Conservation (phyloP, 2,113 vertebrate species). For the Falco punctatus region DNA sequence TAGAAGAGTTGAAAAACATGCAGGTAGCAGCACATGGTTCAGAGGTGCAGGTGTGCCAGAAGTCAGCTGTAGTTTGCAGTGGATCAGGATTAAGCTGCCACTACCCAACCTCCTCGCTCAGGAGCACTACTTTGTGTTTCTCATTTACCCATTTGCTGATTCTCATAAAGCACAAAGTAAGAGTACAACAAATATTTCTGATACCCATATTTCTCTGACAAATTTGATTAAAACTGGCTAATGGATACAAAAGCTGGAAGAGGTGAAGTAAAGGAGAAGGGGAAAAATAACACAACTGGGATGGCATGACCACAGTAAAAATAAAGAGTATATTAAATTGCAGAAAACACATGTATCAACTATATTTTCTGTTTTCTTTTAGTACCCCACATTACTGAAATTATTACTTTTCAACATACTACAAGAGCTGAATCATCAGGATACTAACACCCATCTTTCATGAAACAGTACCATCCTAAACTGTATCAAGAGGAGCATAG, state of each 20-base stretch:
- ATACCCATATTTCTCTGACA: neutral
- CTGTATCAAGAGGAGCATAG: neutral
- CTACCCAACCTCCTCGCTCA: neutral
- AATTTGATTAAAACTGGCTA: neutral
- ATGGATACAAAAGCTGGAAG: neutral
- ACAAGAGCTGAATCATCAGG: neutral
- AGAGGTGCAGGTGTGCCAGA: neutral
- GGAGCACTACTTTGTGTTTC: neutral
- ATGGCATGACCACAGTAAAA: neutral
- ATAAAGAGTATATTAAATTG: accelerated
- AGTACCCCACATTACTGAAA: neutral
- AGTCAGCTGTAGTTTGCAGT: accelerated
- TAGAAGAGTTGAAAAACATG: neutral
- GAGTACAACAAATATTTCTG: neutral
- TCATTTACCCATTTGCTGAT: neutral
- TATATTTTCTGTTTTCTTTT: neutral
- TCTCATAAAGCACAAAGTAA: neutral
- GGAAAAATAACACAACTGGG: neutral
- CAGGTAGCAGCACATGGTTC: neutral
- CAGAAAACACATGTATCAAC: neutral
- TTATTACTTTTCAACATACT: neutral
- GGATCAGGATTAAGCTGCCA: neutral
- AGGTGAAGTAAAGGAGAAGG: neutral
- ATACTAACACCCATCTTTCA: neutral
- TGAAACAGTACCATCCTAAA: neutral